A percentile compares a stretch with the other conserved stretches of the same genome.
phyloP scores from a whole-genome alignment of 2,113 vertebrate genomes.

The Willisornis vidua region DNA sequence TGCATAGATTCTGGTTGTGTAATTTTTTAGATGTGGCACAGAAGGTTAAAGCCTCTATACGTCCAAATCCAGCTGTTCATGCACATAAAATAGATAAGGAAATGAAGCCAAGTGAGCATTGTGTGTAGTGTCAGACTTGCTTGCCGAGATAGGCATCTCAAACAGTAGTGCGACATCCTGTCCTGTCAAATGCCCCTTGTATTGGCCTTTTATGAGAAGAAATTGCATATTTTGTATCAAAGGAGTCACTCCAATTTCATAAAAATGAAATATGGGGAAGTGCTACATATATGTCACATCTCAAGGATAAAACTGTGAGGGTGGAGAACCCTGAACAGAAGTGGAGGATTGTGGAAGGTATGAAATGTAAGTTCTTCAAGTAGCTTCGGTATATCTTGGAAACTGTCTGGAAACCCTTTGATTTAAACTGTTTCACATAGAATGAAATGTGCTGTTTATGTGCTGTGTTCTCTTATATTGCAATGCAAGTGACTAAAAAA shows the following conservation, averaged over 20 bases:
- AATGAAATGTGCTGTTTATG: background rate
- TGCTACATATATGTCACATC: background rate
- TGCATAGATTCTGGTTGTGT: constrained; percentile 32
- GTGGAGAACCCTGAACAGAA: background rate
- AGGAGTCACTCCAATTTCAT: constrained; percentile 10
- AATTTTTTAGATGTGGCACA: constrained; percentile 18
- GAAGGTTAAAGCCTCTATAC: constrained; percentile 13
- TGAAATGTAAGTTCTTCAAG: background rate
- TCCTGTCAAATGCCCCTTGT: constrained; percentile 13
- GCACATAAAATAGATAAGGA: constrained; percentile 48
- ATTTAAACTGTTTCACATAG: background rate
- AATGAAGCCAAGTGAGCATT: constrained; percentile 44
- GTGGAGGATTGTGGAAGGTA: background rate
- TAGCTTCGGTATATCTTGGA: background rate
- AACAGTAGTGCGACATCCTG: constrained; percentile 33
- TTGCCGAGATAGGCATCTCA: constrained; percentile 31
- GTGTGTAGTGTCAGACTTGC: background rate
- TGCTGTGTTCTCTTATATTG: background rate
- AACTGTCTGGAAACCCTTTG: background rate
- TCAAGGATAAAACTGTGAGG: background rate
- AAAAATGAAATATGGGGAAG: constrained; percentile 33
- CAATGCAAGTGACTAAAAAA: background rate
- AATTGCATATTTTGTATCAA: constrained; percentile 38
- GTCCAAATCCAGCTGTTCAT: constrained; percentile 56
- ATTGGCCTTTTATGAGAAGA: constrained; percentile 29